Conservation (phyloP, 2,797 vertebrate species). For the Synanceia verrucosa region DNA sequence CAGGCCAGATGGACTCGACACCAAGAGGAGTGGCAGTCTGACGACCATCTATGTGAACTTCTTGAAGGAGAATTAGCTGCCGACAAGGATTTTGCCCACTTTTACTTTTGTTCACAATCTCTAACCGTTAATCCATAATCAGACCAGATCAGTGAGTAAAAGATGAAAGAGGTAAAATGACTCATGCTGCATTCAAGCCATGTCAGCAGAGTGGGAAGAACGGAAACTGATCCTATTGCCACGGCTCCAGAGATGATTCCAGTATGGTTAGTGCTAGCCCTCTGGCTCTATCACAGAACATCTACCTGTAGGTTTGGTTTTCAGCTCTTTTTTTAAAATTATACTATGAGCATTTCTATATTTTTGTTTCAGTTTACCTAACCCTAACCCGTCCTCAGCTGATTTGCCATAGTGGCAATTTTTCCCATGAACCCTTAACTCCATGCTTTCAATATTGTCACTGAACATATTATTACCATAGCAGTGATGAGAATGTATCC, state of each 20-base stretch:
- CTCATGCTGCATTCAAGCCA: not conserved
- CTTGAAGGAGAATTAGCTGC: constrained; percentile 43
- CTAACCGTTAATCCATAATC: not conserved
- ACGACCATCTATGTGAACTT: constrained; percentile 43
- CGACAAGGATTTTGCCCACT: constrained; percentile 24
- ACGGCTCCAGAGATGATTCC: not conserved
- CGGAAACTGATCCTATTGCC: not conserved
- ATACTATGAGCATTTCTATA: not conserved
- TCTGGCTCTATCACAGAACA: not conserved
- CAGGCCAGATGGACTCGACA: constrained; percentile 72
- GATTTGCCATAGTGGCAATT: not conserved
- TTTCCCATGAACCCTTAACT: not conserved
- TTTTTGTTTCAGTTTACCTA: not conserved
- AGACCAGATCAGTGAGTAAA: not conserved
- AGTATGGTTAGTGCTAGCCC: not conserved
- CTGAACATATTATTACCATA: not conserved
- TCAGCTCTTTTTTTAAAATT: not conserved
- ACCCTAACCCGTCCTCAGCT: not conserved
- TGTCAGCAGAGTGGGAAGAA: not conserved
- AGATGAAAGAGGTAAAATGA: not conserved
- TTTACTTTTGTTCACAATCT: not conserved
- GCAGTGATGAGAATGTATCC: not conserved
- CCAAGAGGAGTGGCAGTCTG: constrained; percentile 44
- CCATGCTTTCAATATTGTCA: not conserved
- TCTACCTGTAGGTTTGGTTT: not conserved